Conservation (phyloP, 1,140 invertebrate species). For the Drosophila murphyi region DNA sequence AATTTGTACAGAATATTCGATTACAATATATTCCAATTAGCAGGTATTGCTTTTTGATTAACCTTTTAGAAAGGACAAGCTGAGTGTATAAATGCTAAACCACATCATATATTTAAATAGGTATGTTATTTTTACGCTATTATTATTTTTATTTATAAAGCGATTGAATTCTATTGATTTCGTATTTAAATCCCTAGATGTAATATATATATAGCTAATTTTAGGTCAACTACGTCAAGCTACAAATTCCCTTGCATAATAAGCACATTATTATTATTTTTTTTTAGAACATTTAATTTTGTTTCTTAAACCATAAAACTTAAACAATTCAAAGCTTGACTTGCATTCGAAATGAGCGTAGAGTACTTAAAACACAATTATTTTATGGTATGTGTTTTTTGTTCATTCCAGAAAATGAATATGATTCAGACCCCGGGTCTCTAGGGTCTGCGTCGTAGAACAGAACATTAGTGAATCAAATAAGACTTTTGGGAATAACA, state of each 20-base stretch:
- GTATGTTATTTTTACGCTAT: no score
- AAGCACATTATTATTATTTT: conserved; percentile 8
- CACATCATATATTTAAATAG: no score
- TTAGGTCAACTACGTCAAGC: no score
- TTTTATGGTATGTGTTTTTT: not conserved
- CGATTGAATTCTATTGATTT: no score
- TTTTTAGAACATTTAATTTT: conserved; percentile 28
- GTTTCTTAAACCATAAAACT: conserved; percentile 11
- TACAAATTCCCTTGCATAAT: not conserved
- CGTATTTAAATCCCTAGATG: no score
- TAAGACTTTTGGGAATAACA: conserved; percentile 15
- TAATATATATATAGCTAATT: no score
- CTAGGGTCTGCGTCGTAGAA: not conserved
- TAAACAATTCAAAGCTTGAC: conserved; percentile 17
- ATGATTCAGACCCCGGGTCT: conserved; percentile 33
- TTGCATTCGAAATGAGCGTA: conserved; percentile 31
- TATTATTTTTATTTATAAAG: no score
- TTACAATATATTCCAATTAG: no score
- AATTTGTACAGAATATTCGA: not conserved
- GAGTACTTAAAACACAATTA: not conserved
- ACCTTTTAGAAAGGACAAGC: not conserved
- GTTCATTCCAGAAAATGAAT: not conserved
- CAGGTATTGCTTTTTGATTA: no score
- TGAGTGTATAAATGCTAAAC: not conserved
- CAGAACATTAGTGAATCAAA: conserved; percentile 21